These are phyloP conservation scores for Etheostoma spectabile DNA, from an alignment of 2,113 vertebrate genomes.

Conservation along the genomic window DNA sequence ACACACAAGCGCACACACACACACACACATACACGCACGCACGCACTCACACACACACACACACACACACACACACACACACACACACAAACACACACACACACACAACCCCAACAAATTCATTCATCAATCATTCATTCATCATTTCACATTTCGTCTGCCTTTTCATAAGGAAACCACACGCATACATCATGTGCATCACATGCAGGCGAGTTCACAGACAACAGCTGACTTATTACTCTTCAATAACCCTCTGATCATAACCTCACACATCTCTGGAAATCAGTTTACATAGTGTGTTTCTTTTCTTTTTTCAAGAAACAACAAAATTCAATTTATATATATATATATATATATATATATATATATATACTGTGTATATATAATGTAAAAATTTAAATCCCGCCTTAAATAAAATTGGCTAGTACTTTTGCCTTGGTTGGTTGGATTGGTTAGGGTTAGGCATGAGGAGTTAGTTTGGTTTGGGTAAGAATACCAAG, in stretches of 20 bases:
- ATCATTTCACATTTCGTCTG: too few species aligned
- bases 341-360: too few species aligned
- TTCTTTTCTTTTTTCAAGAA: neutral
- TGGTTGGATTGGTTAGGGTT: too few species aligned
- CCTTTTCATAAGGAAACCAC: neutral
- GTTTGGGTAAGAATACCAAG: too few species aligned
- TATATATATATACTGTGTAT: too few species aligned
- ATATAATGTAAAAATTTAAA: too few species aligned
- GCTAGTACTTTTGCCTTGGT: too few species aligned
- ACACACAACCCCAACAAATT: neutral
- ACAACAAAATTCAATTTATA: neutral
- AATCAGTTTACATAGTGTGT: neutral
- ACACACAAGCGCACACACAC: neutral
- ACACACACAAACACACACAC: conserved; percentile 11
- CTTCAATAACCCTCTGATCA: neutral
- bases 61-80: neutral
- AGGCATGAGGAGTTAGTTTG: too few species aligned
- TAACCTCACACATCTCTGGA: neutral
- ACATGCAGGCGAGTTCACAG: conserved; percentile 1
- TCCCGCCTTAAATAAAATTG: too few species aligned
- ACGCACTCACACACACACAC: conserved; percentile 16
- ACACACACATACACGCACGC: neutral
- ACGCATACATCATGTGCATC: neutral
- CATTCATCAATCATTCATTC: conserved; percentile 21
- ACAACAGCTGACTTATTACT: conserved; percentile 17